A percentile compares a stretch with the other conserved stretches of the same genome.
These are phyloP conservation scores for Sorex araneus DNA, from an alignment of 2,113 vertebrate genomes.

Conservation along the genomic window DNA sequence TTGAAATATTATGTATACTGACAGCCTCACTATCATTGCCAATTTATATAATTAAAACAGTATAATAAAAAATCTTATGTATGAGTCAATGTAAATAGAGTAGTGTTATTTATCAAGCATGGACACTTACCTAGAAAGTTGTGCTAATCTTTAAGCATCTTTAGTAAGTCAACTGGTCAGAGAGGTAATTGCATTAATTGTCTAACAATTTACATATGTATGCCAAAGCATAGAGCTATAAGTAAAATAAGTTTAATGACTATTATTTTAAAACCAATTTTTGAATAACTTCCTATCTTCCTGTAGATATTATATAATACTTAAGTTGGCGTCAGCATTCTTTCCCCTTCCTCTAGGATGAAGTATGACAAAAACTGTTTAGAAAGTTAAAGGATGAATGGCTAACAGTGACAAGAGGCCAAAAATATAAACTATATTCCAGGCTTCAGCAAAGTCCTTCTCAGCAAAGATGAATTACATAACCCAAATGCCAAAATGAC, in stretches of 20 bases:
- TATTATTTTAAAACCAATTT: conserved; percentile 11
- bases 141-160: neutral
- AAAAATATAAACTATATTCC: neutral
- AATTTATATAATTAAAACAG: no score
- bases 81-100: neutral
- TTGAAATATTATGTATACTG: no score
- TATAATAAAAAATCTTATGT: neutral
- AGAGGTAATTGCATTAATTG: neutral
- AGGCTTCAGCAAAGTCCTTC: neutral
- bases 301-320: neutral
- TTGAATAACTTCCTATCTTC: neutral
- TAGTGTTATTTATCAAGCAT: neutral
- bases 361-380: neutral
- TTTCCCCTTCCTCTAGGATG: no score
- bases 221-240: conserved; percentile 19
- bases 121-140: neutral
- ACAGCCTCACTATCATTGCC: no score
- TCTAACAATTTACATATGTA: neutral
- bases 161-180: neutral
- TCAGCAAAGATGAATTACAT: neutral
- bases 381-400: neutral
- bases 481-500: neutral
- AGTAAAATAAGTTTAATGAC: conserved; percentile 2
- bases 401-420: neutral
- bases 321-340: neutral